Base-by-base conservation (phyloP, 2,888 invertebrate genomes). In the Aspidapion aeneum region DNA sequence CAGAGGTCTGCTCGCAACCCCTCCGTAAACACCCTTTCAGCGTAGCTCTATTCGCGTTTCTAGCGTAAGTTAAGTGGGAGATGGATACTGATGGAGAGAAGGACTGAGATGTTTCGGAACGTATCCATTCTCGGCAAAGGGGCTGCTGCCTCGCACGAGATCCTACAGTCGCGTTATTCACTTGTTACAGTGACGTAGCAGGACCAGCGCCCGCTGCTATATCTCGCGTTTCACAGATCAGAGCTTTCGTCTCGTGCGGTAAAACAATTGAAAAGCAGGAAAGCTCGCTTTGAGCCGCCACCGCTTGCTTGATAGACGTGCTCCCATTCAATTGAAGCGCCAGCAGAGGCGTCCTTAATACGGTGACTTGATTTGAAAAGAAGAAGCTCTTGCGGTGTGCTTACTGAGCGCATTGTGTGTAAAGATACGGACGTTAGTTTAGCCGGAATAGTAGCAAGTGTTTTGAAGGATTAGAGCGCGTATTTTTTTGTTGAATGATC, bases 141-240 rank as follows among this genome's bases (percentile, higher is more conserved):
- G 52, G 52, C 52, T 52, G 17, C 52, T 52, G 52, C 7, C 52
- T 17, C 52, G 19, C 52, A 52, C 52, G 52, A 35, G 52, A 52
- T 17, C 18, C 52, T 52, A 52, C 52, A 52, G 52, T 52, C 52
- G 52, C 52, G 52, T 52, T n/a, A 19, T 52, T 52, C 52, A 52
- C 52, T 52, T 52, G 18, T 52, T 19, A 18, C 18, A 17, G 52
- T 52, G 52, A 52, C 52, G 52, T 52, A 52, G 52, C 18, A 17
- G 52, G 19, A 52, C 18, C 52, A 35, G 35, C 35, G 35, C 35
- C 35, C 12, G 35, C 35, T 35, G 35, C 5, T 3, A 35, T 35
- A 3, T 7, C 35, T 35, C 35, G 35, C 35, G 35, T 35, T 35
- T 35, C 12, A n/a, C n/a, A n/a, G n/a, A n/a, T n/a, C n/a, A 35